Evolutionary conservation across 2,888 invertebrate species (phyloP).

Genomic region (Cantharis rufa): DNA sequence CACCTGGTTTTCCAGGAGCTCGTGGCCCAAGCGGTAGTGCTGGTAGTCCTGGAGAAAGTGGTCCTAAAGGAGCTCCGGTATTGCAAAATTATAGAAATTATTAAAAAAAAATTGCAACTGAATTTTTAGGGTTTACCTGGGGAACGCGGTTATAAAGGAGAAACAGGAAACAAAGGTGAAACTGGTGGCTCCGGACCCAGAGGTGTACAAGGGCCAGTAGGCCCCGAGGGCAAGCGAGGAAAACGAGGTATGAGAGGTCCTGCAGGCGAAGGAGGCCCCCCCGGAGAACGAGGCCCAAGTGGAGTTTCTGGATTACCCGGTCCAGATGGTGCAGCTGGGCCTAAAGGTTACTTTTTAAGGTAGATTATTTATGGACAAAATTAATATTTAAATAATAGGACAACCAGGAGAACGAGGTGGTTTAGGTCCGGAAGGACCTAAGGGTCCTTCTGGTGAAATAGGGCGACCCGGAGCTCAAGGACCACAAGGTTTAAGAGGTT

Average conservation of each 20-base stretch:
- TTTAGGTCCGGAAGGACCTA: constrained; percentile 66
- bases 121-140: constrained; percentile 71
- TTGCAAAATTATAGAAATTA: constrained; percentile 22
- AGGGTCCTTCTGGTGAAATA: constrained; percentile 65
- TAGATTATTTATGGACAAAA: neutral
- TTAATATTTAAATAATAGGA: constrained; percentile 50
- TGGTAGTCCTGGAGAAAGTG: constrained; percentile 75
- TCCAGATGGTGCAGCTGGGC: constrained; percentile 74
- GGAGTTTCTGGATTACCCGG: constrained; percentile 74
- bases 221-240: constrained; percentile 81
- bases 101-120: neutral
- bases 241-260: constrained; percentile 80
- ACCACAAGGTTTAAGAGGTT: constrained; percentile 63
- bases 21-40: constrained; percentile 76
- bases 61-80: constrained; percentile 76
- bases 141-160: constrained; percentile 81
- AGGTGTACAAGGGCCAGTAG: constrained; percentile 74
- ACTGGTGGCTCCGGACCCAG: constrained; percentile 72
- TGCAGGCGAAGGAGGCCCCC: constrained; percentile 70
- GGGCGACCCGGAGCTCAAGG: constrained; percentile 66
- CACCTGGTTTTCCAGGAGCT: constrained; percentile 82
- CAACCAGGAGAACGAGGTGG: constrained; percentile 73
- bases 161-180: constrained; percentile 77
- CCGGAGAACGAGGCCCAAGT: constrained; percentile 72
- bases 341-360: constrained; percentile 61